Evolutionary conservation across 2,797 vertebrate species (phyloP).

Genomic region (Valencia hispanica): DNA sequence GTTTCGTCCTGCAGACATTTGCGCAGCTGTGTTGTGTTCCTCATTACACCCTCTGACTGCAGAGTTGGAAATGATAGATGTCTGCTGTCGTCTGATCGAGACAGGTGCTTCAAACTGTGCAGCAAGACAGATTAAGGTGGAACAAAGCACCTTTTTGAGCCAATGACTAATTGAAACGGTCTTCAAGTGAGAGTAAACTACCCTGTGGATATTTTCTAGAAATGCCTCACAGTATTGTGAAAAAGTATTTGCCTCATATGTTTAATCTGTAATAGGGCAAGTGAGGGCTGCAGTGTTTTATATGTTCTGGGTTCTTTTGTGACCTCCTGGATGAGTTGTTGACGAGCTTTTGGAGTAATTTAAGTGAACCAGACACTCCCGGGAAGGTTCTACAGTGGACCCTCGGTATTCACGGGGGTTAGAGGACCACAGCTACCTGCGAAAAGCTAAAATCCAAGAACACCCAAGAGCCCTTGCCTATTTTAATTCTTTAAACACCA

Average conservation of each 20-base stretch:
- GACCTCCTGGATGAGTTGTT: neutral
- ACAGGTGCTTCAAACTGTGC: constrained; percentile 21
- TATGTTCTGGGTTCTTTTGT: neutral
- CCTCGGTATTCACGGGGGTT: neutral
- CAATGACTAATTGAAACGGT: constrained; percentile 19
- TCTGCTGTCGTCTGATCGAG: constrained; percentile 6
- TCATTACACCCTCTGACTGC: constrained; percentile 36
- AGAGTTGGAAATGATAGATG: constrained; percentile 46
- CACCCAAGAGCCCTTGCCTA: neutral
- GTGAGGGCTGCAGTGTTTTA: neutral
- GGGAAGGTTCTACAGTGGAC: neutral
- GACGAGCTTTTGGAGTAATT: neutral
- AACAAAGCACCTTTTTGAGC: constrained; percentile 37
- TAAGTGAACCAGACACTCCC: neutral
- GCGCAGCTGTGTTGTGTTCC: constrained; percentile 25
- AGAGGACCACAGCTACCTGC: neutral
- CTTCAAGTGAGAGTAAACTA: constrained; percentile 17
- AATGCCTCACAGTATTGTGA: neutral
- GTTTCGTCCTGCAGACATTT: constrained; percentile 25
- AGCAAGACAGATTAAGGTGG: constrained; percentile 7
- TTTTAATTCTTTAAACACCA: neutral
- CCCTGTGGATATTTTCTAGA: constrained; percentile 14
- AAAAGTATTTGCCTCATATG: neutral
- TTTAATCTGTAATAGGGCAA: neutral
- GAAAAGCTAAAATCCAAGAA: neutral